A percentile compares a stretch with the other conserved stretches of the same genome.
These are phyloP conservation scores for Mionectes olivaceus DNA, from an alignment of 2,797 vertebrate species.

Conservation along the genomic window DNA sequence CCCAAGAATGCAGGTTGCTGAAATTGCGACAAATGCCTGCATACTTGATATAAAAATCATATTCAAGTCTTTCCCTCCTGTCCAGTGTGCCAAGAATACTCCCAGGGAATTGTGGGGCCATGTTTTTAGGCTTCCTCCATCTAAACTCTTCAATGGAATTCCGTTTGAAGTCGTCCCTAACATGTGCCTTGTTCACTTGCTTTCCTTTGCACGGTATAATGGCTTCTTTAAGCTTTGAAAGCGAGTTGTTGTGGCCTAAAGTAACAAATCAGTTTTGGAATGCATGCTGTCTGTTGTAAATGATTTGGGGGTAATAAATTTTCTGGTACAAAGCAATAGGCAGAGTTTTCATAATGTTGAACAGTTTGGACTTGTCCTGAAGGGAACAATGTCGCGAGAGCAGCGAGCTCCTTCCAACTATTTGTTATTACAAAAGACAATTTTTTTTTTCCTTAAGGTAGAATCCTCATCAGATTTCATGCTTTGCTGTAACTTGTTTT, in stretches of 20 bases:
- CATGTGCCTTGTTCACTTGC: not conserved
- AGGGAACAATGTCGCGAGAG: slow-evolving; percentile 82
- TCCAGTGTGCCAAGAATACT: not conserved
- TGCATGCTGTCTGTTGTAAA: slow-evolving; percentile 86
- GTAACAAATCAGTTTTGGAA: slow-evolving; percentile 88
- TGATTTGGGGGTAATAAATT: slow-evolving; percentile 88
- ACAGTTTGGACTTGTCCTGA: slow-evolving; percentile 89
- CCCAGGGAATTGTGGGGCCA: not conserved
- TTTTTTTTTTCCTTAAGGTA: slow-evolving; percentile 77
- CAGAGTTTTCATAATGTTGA: slow-evolving; percentile 84
- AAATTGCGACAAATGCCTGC: not conserved
- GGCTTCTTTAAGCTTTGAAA: slow-evolving; percentile 75
- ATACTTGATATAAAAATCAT: not conserved
- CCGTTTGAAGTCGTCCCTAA: not conserved
- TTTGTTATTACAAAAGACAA: slow-evolving; percentile 81
- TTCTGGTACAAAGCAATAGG: slow-evolving; percentile 81
- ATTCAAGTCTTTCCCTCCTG: not conserved
- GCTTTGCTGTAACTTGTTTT: slow-evolving; percentile 84
- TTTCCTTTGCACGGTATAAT: slow-evolving; percentile 54
- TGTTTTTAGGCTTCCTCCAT: not conserved
- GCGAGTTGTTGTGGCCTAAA: slow-evolving; percentile 77
- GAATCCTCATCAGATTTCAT: slow-evolving; percentile 81
- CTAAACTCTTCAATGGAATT: not conserved
- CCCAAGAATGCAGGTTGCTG: not conserved
- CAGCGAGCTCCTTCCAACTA: slow-evolving; percentile 77